These are phyloP conservation scores for Margaritifera margaritifera DNA, from an alignment of 2,888 invertebrate species.

Conservation along the genomic window DNA sequence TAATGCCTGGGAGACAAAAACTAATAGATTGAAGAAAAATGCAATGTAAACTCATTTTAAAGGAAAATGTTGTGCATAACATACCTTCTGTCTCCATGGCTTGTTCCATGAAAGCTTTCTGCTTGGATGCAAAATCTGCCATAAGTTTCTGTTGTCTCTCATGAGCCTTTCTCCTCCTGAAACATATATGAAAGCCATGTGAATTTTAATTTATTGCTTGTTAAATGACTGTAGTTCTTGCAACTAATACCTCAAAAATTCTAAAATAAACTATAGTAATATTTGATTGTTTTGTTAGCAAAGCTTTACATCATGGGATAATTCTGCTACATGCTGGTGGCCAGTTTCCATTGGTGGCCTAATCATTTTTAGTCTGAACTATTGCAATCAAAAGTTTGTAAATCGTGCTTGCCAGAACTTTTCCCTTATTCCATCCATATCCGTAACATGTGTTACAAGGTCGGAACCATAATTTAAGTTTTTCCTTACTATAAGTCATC, in stretches of 20 bases:
- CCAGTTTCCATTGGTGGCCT: no score
- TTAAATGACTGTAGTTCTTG: neutral
- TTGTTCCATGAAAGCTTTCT: slow-evolving; percentile 91
- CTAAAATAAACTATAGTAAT: neutral
- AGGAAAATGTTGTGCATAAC: no score
- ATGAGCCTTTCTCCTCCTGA: slow-evolving; percentile 76
- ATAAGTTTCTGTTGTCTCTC: slow-evolving; percentile 93
- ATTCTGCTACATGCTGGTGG: no score
- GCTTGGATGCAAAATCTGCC: slow-evolving; percentile 92
- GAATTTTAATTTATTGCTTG: no score
- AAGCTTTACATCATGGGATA: neutral
- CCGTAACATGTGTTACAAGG: no score
- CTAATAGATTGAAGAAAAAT: slow-evolving; percentile 1
- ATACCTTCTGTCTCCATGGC: slow-evolving; percentile 57
- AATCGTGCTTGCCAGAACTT: no score
- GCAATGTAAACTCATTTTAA: slow-evolving; percentile 3
- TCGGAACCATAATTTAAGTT: no score
- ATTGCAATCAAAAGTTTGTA: no score
- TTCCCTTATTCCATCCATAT: no score
- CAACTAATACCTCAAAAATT: neutral
- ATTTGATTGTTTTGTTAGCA: neutral
- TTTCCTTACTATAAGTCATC: no score
- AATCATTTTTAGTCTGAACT: no score
- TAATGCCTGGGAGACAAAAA: neutral
- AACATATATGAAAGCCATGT: slow-evolving; percentile 5